Evolutionary conservation across 2,888 invertebrate genomes (phyloP).

Genomic region (Camponotus fellah): DNA sequence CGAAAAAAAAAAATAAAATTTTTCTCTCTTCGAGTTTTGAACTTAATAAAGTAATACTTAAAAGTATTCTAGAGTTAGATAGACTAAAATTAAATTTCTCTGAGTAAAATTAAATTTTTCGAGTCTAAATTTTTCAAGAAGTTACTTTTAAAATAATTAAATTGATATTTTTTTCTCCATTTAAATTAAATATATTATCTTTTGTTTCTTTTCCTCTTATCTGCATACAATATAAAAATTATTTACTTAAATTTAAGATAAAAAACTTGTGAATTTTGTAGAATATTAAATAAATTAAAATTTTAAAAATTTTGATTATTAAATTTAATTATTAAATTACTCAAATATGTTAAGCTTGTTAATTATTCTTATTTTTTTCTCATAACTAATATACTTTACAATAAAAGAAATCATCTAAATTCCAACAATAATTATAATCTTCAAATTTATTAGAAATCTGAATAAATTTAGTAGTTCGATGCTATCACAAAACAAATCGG

Average conservation of each 20-base stretch:
- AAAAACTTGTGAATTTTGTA: neutral
- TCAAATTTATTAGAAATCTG: constrained; percentile 23
- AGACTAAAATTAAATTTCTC: neutral
- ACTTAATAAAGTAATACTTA: neutral
- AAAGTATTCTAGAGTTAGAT: neutral
- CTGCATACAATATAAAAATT: neutral
- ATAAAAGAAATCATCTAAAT: neutral
- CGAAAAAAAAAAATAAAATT: neutral
- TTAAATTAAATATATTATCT: neutral
- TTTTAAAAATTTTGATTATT: neutral
- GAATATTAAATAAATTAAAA: neutral
- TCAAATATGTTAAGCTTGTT: neutral
- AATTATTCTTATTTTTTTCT: neutral
- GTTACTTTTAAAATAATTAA: neutral
- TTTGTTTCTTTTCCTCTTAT: neutral
- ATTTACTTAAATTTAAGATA: neutral
- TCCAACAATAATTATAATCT: neutral
- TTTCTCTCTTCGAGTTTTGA: neutral
- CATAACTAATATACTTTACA: neutral
- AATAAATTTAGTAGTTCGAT: constrained; percentile 24
- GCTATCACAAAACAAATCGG: neutral
- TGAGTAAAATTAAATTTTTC: neutral
- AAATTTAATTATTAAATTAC: neutral
- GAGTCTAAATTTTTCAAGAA: neutral
- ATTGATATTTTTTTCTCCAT: neutral